Evolutionary conservation across 37 sponge, comb jelly and placozoan species (phyloP), one percentile per base, ranked within the genome.

Genomic region (Axinella damicornis): DNA sequence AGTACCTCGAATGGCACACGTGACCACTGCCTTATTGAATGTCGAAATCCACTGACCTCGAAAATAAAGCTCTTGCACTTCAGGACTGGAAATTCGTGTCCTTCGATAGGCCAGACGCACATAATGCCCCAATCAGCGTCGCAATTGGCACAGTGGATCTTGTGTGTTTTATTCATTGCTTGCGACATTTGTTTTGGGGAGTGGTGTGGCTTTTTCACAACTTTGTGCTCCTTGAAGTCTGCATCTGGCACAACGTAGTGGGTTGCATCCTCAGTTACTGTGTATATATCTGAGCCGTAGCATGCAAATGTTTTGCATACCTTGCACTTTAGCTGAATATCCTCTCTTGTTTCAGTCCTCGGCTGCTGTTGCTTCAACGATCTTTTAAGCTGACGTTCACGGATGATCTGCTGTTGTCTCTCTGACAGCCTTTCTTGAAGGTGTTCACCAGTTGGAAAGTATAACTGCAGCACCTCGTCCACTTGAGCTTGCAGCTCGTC

Each of bases 41-140:
- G 6, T 6, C 41, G 33, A 12, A 20, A 12, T 46, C 65, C 65
- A 14, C 20, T 52, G 56, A 60, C 58, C 34, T 88, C 46, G 65
- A 85, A 93, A 24, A 69, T 70, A 70, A 88, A 88, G 65, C 57
- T 53, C 20, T 82, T 54, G 75, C 93, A 88, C 35, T 88, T 81
- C 27, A 88, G 67, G 11, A 76, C 63, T 34, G 89, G 89, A 37
- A 31, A 75, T 25, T 82, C 41, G 2, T 27, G 2, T 22, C 78
- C 61, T 52, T 30, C 34, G 21, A 28, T 63, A 25, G 60, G 41
- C 85, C 77, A 84, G 21, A 24, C 36, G 20, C 54, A 33, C 65
- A 67, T 52, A 0, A 83, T 67, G 21, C 89, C 89, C 89, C 89
- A 89, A 60, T 83, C 84, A 20, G 36, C 33, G 15, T 77, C 65